Conservation (phyloP, 2,888 invertebrate species). For the Lithophane ornitopus region DNA sequence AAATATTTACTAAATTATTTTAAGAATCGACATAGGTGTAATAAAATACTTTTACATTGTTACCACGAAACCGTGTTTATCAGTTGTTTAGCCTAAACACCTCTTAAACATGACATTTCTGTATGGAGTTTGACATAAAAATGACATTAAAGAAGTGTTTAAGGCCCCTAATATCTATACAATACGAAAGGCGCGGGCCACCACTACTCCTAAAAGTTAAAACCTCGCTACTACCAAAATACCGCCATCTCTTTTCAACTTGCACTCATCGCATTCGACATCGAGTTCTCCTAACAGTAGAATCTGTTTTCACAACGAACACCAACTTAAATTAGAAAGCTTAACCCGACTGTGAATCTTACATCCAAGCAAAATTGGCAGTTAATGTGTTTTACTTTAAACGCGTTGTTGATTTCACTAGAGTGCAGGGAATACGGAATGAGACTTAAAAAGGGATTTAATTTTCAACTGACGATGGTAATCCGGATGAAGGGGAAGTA, state of each 20-base stretch:
- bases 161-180: too few species aligned
- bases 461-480: conserved; percentile 42
- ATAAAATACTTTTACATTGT: too few species aligned
- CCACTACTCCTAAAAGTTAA: not conserved
- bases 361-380: conserved; percentile 79
- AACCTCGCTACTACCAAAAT: not conserved
- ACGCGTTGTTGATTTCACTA: conserved; percentile 70
- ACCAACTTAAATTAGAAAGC: conserved; percentile 88
- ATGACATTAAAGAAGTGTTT: too few species aligned
- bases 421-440: conserved; percentile 62
- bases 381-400: conserved; percentile 76
- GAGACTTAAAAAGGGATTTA: conserved; percentile 55
- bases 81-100: too few species aligned
- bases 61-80: too few species aligned
- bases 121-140: too few species aligned
- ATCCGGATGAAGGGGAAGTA: conserved; percentile 11
- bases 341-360: conserved; percentile 80
- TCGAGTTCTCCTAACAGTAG: conserved; percentile 74
- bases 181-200: too few species aligned
- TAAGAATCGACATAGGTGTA: too few species aligned
- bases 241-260: conserved; percentile 61
- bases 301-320: conserved; percentile 87
- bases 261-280: conserved; percentile 63
- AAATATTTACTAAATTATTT: too few species aligned
- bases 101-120: too few species aligned